Evolutionary conservation across 2,888 invertebrate genomes (phyloP).

Genomic region (Rhaphigaster nebulosa): DNA sequence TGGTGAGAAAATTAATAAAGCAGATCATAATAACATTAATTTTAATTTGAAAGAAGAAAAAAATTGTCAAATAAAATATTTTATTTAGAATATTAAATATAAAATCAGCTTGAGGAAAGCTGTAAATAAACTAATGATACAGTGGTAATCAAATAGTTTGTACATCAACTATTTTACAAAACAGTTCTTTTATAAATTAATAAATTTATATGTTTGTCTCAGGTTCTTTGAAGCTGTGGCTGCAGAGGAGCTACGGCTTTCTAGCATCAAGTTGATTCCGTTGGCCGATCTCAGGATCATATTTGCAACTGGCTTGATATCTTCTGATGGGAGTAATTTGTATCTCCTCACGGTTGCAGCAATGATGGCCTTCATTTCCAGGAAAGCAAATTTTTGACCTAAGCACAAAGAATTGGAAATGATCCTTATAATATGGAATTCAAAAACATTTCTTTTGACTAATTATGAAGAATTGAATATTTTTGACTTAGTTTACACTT

Average conservation of each 20-base stretch:
- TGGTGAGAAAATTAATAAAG: background rate
- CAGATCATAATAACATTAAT: background rate
- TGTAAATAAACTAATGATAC: background rate
- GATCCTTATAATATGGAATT: too few species aligned
- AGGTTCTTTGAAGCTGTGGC: background rate
- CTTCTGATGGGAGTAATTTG: background rate
- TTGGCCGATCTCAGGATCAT: slow-evolving; percentile 52
- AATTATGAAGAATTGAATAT: too few species aligned
- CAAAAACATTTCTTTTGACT: too few species aligned
- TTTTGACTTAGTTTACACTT: too few species aligned
- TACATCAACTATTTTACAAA: slow-evolving; percentile 20
- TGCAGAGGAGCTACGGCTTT: background rate
- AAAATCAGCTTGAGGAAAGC: background rate
- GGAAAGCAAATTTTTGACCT: slow-evolving; percentile 57
- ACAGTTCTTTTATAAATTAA: background rate
- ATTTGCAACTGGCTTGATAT: slow-evolving; percentile 48
- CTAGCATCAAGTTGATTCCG: slow-evolving; percentile 44
- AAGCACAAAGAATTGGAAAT: background rate
- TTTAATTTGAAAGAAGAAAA: background rate
- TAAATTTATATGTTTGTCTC: background rate
- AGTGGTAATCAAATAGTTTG: background rate
- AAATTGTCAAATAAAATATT: background rate
- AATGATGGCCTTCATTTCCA: slow-evolving; percentile 56
- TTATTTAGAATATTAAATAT: background rate
- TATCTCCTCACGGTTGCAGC: slow-evolving; percentile 51